phyloP scores from a whole-genome alignment of 1,140 invertebrate genomes.

The Hydropsyche tenuis region DNA sequence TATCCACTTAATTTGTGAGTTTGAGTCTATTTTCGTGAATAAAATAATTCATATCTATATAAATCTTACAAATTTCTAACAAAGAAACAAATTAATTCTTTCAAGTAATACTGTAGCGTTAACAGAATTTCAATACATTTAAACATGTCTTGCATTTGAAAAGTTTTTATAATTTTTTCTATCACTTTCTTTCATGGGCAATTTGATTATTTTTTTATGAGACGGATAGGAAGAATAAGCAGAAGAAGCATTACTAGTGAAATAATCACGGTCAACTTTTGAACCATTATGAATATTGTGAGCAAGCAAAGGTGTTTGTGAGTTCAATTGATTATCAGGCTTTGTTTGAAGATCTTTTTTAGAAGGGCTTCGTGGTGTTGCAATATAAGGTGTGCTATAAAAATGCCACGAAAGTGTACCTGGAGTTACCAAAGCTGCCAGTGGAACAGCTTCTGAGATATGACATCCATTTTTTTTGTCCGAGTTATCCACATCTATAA shows the following conservation, averaged over 20 bases:
- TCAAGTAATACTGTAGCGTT: too few relatives aligned
- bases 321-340: not conserved
- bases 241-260: conserved; percentile 25
- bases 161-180: not conserved
- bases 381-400: conserved; percentile 23
- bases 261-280: conserved; percentile 4
- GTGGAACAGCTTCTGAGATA: conserved; percentile 26
- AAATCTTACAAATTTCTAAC: too few relatives aligned
- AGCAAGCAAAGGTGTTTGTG: conserved; percentile 22
- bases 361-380: conserved; percentile 13
- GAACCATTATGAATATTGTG: not conserved
- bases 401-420: conserved; percentile 40
- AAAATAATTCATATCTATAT: too few relatives aligned
- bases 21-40: too few relatives aligned
- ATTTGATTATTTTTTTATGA: not conserved
- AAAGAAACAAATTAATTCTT: too few relatives aligned
- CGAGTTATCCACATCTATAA: conserved; percentile 29
- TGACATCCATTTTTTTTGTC: conserved; percentile 39
- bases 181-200: not conserved
- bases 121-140: too few relatives aligned
- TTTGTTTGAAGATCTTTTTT: not conserved
- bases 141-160: not conserved
- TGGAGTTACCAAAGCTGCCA: conserved; percentile 29
- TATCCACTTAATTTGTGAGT: too few relatives aligned
- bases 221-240: conserved; percentile 30